These are phyloP conservation scores for Cylas formicarius DNA, from an alignment of 1,140 invertebrate species.

Conservation along the genomic window DNA sequence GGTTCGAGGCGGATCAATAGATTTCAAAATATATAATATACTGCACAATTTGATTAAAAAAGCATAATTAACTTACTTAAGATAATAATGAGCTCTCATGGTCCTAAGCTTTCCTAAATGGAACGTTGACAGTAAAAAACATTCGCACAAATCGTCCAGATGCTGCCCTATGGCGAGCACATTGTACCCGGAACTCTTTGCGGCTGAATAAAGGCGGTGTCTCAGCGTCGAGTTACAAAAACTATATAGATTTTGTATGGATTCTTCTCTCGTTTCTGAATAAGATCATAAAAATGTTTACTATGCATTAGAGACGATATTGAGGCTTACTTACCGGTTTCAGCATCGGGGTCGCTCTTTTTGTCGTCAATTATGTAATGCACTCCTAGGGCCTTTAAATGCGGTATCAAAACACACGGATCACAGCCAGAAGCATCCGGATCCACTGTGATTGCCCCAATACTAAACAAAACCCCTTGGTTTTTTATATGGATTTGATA, in stretches of 20 bases:
- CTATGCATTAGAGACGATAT: not conserved
- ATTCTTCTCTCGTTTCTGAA: conserved; percentile 28
- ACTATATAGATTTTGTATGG: conserved; percentile 29
- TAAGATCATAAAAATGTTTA: conserved; percentile 3
- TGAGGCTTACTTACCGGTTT: conserved; percentile 25
- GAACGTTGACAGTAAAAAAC: conserved; percentile 76
- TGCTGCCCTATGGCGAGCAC: conserved; percentile 81
- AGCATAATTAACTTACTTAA: conserved; percentile 44
- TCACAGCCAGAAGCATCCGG: conserved; percentile 56
- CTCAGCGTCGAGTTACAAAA: conserved; percentile 29
- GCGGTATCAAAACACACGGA: conserved; percentile 58
- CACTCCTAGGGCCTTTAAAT: conserved; percentile 58
- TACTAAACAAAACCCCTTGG: conserved; percentile 67
- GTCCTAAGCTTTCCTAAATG: conserved; percentile 71
- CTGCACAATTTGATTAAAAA: not conserved
- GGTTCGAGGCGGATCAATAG: too few species aligned
- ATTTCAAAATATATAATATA: too few species aligned
- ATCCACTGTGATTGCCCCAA: conserved; percentile 71
- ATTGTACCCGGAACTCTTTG: conserved; percentile 71
- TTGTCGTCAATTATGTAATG: conserved; percentile 66
- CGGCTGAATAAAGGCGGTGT: conserved; percentile 62
- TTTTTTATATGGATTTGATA: conserved; percentile 70
- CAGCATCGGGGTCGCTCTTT: conserved; percentile 25
- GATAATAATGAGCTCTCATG: conserved; percentile 76
- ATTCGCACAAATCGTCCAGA: conserved; percentile 76